phyloP scores from a whole-genome alignment of 2,113 vertebrate genomes.

The Leptobrachium ailaonicum region DNA sequence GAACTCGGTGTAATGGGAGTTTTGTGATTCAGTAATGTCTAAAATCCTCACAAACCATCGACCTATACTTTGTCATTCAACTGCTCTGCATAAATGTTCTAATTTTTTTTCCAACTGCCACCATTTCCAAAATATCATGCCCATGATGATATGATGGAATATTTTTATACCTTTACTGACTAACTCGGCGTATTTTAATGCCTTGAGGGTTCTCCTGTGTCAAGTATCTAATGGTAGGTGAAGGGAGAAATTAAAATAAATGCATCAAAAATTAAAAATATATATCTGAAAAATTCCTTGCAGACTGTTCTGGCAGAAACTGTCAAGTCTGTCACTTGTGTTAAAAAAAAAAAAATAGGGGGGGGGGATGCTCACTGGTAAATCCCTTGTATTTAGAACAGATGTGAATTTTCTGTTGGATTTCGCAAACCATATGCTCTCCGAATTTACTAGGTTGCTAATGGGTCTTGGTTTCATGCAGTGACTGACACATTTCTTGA shows the following conservation, averaged over 20 bases:
- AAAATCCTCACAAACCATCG: too few relatives aligned
- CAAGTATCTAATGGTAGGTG: background rate
- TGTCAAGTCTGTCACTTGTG: background rate
- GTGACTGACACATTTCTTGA: slow-evolving; percentile 11
- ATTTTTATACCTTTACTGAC: too few relatives aligned
- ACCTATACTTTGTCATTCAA: too few relatives aligned
- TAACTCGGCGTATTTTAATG: background rate
- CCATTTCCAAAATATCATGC: too few relatives aligned
- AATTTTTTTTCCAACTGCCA: too few relatives aligned
- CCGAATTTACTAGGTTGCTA: slow-evolving; percentile 20
- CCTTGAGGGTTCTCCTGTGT: background rate
- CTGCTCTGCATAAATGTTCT: too few relatives aligned
- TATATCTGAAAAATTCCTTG: background rate
- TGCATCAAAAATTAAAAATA: slow-evolving; percentile 5
- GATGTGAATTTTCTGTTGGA: slow-evolving; percentile 28
- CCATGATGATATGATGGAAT: too few relatives aligned
- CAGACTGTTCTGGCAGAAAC: background rate
- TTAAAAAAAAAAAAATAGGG: background rate
- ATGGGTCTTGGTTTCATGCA: background rate
- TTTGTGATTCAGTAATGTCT: too few relatives aligned
- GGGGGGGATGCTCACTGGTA: background rate
- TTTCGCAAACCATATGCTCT: slow-evolving; percentile 26
- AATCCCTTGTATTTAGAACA: background rate
- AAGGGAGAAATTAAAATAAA: background rate
- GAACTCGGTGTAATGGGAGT: too few relatives aligned